These are phyloP conservation scores for Callipepla squamata DNA, from an alignment of 2,113 vertebrate species.

Conservation along the genomic window DNA sequence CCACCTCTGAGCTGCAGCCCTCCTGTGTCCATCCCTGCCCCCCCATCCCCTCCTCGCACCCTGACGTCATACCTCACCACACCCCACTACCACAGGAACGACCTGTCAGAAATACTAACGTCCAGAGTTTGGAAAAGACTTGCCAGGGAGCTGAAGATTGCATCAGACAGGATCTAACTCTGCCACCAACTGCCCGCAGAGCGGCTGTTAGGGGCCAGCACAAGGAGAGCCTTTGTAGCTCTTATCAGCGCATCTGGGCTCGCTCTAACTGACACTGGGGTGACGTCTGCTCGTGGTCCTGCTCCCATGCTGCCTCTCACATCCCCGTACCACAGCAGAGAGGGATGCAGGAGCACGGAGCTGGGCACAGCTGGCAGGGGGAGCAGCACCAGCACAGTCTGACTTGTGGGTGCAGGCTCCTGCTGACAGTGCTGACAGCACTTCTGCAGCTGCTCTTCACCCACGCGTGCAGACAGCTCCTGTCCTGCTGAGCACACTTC, in stretches of 20 bases:
- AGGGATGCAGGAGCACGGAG: accelerated
- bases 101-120: background rate
- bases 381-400: accelerated
- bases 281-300: background rate
- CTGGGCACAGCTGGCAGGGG: no score
- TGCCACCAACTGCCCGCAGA: background rate
- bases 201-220: conserved; percentile 1
- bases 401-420: background rate
- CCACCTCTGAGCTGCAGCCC: accelerated
- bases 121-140: background rate
- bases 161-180: background rate
- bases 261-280: background rate
- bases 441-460: background rate
- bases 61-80: background rate
- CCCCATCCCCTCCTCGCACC: no score
- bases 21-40: background rate
- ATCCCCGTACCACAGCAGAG: accelerated
- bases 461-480: accelerated
- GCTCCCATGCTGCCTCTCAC: accelerated
- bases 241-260: background rate
- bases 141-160: background rate
- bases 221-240: background rate
- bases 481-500: accelerated
- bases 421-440: background rate
- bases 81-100: accelerated